These are phyloP conservation scores for Hypotaenidia okinawae DNA, from an alignment of 2,797 vertebrate species.

Conservation along the genomic window DNA sequence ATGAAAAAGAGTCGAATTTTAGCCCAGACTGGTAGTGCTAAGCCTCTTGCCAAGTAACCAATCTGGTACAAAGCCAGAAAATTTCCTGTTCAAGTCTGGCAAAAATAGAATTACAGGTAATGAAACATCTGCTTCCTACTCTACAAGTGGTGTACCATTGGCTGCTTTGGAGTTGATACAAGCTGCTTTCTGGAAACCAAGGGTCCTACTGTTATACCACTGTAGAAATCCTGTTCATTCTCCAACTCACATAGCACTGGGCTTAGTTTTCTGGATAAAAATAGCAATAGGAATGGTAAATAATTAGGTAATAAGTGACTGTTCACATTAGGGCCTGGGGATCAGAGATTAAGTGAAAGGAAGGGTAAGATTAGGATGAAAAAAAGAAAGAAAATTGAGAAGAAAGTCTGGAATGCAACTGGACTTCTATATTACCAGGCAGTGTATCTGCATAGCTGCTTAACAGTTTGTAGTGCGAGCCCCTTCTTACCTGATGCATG, in stretches of 20 bases:
- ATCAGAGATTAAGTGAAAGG: not conserved
- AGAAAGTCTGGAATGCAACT: not conserved
- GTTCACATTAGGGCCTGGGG: not conserved
- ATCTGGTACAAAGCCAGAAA: not conserved
- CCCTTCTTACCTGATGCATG: accelerated
- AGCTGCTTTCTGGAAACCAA: not conserved
- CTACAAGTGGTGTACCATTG: not conserved
- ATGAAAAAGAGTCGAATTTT: not conserved
- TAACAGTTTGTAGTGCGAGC: not conserved
- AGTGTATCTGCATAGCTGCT: not conserved
- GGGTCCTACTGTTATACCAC: not conserved
- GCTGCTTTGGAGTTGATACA: not conserved
- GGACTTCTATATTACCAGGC: not conserved
- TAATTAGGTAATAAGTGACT: not conserved
- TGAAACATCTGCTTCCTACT: not conserved
- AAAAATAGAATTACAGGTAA: not conserved
- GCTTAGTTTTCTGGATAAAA: not conserved
- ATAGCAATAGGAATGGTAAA: not conserved
- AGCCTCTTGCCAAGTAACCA: not conserved
- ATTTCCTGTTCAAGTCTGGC: not conserved
- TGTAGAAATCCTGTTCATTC: not conserved
- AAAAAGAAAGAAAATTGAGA: not conserved
- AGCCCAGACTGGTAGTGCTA: accelerated
- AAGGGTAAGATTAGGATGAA: not conserved
- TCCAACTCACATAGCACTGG: not conserved